Percentiles rank a stretch among this genome's conserved stretches.
These are phyloP conservation scores for Cyclina sinensis DNA, from an alignment of 1,140 invertebrate species.

Conservation along the genomic window DNA sequence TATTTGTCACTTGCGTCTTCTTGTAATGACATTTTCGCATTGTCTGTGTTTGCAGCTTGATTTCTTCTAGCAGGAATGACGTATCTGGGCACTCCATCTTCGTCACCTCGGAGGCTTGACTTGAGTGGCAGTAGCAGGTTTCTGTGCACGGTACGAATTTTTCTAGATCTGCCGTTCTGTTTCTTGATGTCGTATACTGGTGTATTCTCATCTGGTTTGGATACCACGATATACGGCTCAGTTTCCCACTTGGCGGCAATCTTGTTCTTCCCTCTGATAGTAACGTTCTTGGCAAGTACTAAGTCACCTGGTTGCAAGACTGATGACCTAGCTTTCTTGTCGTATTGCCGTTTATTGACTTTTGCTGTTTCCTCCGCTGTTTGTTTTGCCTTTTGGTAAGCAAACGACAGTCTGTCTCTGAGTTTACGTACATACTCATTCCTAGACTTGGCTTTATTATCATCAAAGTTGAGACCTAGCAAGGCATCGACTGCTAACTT, in stretches of 20 bases:
- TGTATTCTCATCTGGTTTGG: neutral
- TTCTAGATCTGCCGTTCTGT: neutral
- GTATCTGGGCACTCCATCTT: too few species aligned
- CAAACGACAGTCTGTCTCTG: conserved; percentile 7
- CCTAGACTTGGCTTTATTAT: too few species aligned
- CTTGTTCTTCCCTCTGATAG: conserved; percentile 24
- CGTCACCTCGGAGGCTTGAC: too few species aligned
- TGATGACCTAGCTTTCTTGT: conserved; percentile 38
- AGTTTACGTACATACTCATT: conserved; percentile 23
- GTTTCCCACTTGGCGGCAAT: conserved; percentile 23
- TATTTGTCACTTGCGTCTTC: too few species aligned
- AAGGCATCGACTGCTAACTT: conserved; percentile 30
- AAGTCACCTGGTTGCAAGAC: too few species aligned
- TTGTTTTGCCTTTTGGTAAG: conserved; percentile 28
- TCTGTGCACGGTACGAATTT: conserved; percentile 3
- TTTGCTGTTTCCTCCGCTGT: neutral
- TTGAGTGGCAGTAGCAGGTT: conserved; percentile 18
- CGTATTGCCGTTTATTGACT: conserved; percentile 37
- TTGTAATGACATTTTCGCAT: too few species aligned
- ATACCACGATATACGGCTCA: neutral
- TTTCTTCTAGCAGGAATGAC: too few species aligned
- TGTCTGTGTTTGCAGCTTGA: too few species aligned
- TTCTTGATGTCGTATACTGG: neutral
- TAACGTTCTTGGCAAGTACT: conserved; percentile 57
- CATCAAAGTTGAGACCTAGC: neutral